Conservation (phyloP, 2,113 vertebrate species). For the Heliornis fulica region DNA sequence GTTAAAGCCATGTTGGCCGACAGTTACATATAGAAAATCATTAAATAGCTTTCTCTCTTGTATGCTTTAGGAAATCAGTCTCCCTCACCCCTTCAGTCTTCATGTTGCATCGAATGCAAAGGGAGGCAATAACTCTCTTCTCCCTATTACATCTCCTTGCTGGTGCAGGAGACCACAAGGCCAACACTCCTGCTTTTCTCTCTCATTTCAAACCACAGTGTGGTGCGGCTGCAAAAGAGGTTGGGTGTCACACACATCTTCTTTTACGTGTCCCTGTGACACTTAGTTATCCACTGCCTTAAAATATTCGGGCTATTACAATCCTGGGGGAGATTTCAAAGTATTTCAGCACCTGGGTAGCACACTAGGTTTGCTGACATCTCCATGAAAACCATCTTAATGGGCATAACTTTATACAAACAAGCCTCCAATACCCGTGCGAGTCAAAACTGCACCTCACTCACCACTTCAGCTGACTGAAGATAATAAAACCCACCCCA, state of each 20-base stretch:
- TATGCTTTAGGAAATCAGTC: not conserved
- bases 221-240: not conserved
- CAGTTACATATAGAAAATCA: not conserved
- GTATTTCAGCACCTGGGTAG: not conserved
- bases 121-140: not conserved
- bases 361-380: not conserved
- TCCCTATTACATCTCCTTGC: not conserved
- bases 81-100: not conserved
- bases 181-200: not conserved
- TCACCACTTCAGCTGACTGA: not conserved
- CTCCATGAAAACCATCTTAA: not conserved
- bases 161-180: not conserved
- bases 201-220: not conserved
- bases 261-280: not conserved
- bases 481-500: not conserved
- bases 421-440: not conserved
- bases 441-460: not conserved
- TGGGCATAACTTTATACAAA: not conserved
- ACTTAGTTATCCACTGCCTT: not conserved
- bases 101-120: not conserved
- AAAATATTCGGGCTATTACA: not conserved
- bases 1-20: not conserved
- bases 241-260: not conserved
- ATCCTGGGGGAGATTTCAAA: not conserved
- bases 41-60: not conserved